Evolutionary conservation across 2,113 vertebrate species (phyloP), one percentile per base, ranked within the genome.

Genomic region (Dasyprocta punctata): DNA sequence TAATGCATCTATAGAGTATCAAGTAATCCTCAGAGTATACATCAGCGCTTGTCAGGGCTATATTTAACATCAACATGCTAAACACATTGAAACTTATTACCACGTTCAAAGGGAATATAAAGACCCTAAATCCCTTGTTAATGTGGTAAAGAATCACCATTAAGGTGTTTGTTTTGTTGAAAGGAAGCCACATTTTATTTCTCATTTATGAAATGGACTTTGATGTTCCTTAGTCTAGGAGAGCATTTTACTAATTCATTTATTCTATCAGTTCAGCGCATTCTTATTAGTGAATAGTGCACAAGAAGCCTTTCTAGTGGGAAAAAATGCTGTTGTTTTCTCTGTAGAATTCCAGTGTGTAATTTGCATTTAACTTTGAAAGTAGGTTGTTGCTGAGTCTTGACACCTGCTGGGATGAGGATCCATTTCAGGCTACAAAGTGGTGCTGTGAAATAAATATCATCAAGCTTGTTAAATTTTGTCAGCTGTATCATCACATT

Each of bases 371-470:
- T 94, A 95, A 77, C 96, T 98, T 97, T 97, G 95, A 97, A 98
- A 98, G 92, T 97, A 78, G 95, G 78, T 97, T 98, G 94, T 96
- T 97, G 41, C 85, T 97, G 98, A 97, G 65, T 94, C 96, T 97
- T 98, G 96, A 98, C 98, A 98, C 98, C 98, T 98, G 98, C 97
- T 97, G 97, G 80, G 83, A 13, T 92, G 96, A 92, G 97, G 98
- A 75, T 98, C 97, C 77, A 97, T 98, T 98, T 98, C 98, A 98
- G 96, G 89, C 96, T 97, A n/a, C 98, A 98, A 98, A 98, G 86
- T 88, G 28, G 49, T 83, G 56, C 92, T 98, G 97, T 98, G 98
- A 98, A 98, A 98, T 97, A 98, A 98, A 96, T 98, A 97, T 96
- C 97, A 96, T 77, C 54, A 87, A 97, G 93, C 86, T 98, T 96